phyloP scores from a whole-genome alignment of 2,888 invertebrate species.

The Cantharis lateralis region DNA sequence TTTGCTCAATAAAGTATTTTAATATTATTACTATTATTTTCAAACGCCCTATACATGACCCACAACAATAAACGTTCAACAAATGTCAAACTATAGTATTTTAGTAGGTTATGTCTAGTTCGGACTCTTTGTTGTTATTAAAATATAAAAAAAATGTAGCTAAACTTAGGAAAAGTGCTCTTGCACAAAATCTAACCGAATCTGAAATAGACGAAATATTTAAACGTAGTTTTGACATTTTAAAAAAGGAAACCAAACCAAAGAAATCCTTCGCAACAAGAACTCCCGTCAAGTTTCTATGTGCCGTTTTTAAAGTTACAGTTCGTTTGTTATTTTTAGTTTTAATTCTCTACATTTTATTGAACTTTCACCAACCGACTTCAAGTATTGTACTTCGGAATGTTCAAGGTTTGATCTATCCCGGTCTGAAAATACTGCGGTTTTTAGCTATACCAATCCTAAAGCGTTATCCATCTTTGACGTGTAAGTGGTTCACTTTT shows the following conservation, averaged over 20 bases:
- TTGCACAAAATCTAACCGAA: conserved; percentile 64
- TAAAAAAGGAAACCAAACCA: conserved; percentile 42
- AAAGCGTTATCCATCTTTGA: conserved; percentile 71
- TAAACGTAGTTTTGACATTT: conserved; percentile 59
- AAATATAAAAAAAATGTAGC: conserved; percentile 64
- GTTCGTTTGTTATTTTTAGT: conserved; percentile 46
- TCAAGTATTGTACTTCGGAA: conserved; percentile 71
- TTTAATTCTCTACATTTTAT: conserved; percentile 54
- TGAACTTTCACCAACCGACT: conserved; percentile 65
- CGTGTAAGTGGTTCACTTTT: conserved; percentile 60
- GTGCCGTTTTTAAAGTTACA: conserved; percentile 37
- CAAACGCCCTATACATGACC: neutral
- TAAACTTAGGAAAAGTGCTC: conserved; percentile 63
- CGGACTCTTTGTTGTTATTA: conserved; percentile 50
- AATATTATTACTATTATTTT: neutral
- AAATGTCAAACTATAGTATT: neutral
- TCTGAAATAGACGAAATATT: conserved; percentile 67
- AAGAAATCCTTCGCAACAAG: conserved; percentile 29
- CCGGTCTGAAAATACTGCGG: conserved; percentile 74
- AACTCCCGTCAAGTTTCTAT: conserved; percentile 16
- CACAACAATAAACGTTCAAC: neutral
- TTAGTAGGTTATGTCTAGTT: conserved; percentile 42
- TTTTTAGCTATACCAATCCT: conserved; percentile 78
- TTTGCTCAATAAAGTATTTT: neutral
- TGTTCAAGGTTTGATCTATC: conserved; percentile 81